These are phyloP conservation scores for Lucilia sericata DNA, from an alignment of 1,140 invertebrate species.

Conservation along the genomic window DNA sequence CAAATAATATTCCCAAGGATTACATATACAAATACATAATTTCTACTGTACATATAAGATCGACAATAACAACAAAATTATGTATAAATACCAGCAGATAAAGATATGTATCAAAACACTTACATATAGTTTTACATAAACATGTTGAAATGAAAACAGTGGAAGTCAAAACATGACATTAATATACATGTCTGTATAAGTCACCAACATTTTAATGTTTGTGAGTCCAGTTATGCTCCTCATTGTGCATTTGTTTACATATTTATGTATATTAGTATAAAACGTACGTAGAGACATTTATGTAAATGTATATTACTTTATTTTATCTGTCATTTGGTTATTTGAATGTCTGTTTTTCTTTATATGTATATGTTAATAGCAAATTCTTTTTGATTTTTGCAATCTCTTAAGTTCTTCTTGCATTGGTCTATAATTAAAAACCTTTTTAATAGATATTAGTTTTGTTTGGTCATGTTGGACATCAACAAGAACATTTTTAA, in stretches of 20 bases:
- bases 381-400: not conserved
- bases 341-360: not conserved
- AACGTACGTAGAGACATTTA: no score
- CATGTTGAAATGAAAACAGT: no score
- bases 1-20: not conserved
- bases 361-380: not conserved
- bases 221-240: no score
- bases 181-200: no score
- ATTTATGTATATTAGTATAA: no score
- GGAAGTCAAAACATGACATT: no score
- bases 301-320: not conserved
- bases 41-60: not conserved
- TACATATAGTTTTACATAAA: not conserved
- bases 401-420: not conserved
- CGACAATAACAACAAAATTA: not conserved
- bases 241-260: no score
- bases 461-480: conserved; percentile 11
- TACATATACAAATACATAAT: not conserved
- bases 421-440: not conserved
- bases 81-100: not conserved
- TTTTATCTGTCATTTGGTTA: not conserved
- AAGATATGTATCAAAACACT: not conserved
- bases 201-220: no score
- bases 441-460: not conserved
- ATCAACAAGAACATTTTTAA: conserved; percentile 17